Evolutionary conservation across 2,888 invertebrate genomes (phyloP).

Genomic region (Choristoneura rosaceana): DNA sequence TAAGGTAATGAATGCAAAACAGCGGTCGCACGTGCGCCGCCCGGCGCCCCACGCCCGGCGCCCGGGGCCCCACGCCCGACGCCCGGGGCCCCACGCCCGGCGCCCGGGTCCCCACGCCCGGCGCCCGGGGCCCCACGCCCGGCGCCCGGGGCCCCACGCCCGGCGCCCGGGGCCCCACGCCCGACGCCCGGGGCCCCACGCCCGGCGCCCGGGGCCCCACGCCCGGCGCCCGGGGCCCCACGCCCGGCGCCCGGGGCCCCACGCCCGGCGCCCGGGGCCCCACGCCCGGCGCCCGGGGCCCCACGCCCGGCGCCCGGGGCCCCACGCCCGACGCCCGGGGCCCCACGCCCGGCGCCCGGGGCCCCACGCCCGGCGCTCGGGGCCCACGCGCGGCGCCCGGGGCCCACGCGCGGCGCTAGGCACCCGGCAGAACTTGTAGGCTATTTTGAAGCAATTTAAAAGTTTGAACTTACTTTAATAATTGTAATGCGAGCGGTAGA

Average conservation of each 20-base stretch:
- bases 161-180: not conserved
- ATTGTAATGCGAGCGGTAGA: not conserved
- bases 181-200: not conserved
- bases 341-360: not conserved
- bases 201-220: not conserved
- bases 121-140: not conserved
- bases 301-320: not conserved
- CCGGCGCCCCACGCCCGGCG: too few species aligned
- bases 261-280: not conserved
- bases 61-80: not conserved
- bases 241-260: not conserved
- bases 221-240: not conserved
- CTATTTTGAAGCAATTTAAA: not conserved
- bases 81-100: not conserved
- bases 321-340: too few species aligned
- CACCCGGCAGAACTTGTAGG: too few species aligned
- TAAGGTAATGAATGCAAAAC: slow-evolving; percentile 14
- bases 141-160: not conserved
- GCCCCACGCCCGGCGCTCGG: not conserved
- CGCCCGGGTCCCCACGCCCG: not conserved
- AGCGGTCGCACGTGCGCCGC: slow-evolving; percentile 7
- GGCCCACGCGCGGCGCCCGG: not conserved
- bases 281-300: not conserved
- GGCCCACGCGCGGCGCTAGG: not conserved
- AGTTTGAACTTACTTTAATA: slow-evolving; percentile 1